Evolutionary conservation across 2,888 invertebrate genomes (phyloP).

Genomic region (Tetranychus truncatus): DNA sequence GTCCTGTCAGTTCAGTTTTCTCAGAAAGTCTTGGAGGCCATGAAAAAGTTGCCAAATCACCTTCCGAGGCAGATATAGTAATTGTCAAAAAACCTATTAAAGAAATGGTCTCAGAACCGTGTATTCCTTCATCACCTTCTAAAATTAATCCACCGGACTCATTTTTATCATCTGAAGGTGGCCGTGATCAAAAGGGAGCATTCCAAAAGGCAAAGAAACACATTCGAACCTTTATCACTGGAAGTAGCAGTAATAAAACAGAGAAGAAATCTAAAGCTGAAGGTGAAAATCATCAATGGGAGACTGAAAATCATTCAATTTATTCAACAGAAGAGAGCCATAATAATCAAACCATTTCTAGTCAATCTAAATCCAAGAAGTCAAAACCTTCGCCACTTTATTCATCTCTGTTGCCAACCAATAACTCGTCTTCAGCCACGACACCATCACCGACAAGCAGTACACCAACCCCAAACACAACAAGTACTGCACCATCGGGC

Average conservation of each 20-base stretch:
- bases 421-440: neutral
- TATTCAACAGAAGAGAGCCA: neutral
- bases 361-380: neutral
- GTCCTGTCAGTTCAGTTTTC: neutral
- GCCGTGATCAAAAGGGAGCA: conserved; percentile 10
- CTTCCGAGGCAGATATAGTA: conserved; percentile 5
- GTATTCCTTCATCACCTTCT: conserved; percentile 1
- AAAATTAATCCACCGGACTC: conserved; percentile 2
- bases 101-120: conserved; percentile 8
- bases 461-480: neutral
- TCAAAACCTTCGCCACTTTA: conserved; percentile 7
- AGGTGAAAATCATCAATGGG: neutral
- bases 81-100: conserved; percentile 4
- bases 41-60: conserved; percentile 9
- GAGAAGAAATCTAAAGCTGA: conserved; percentile 9
- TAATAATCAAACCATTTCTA: conserved; percentile 2
- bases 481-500: neutral
- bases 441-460: neutral
- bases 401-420: neutral
- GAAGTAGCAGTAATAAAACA: conserved; percentile 1
- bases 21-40: neutral
- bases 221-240: conserved; percentile 16
- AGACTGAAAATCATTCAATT: neutral
- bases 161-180: neutral
- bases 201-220: conserved; percentile 20